phyloP scores from a whole-genome alignment of 2,888 invertebrate species.

The Harpalus rufipes region DNA sequence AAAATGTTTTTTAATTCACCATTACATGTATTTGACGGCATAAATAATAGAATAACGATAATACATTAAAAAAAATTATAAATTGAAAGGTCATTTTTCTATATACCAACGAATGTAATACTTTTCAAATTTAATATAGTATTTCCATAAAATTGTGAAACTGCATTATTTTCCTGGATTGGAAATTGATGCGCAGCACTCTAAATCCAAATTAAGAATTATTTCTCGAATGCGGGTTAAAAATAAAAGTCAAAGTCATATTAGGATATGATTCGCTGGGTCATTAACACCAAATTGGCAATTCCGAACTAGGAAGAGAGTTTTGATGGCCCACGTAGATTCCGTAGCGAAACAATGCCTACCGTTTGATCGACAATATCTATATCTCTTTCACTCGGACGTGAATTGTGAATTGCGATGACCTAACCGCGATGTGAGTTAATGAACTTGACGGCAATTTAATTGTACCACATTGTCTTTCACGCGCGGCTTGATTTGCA shows the following conservation, averaged over 20 bases:
- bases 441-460: conserved; percentile 62
- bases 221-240: background rate
- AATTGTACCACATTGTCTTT: conserved; percentile 52
- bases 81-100: too few species aligned
- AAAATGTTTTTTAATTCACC: too few species aligned
- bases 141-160: background rate
- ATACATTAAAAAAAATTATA: too few species aligned
- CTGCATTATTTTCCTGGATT: background rate
- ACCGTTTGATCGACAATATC: conserved; percentile 56
- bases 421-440: conserved; percentile 53
- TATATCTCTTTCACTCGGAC: conserved; percentile 57
- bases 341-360: conserved; percentile 57
- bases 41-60: too few species aligned
- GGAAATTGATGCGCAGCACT: background rate
- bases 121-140: too few species aligned
- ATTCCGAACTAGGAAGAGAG: conserved; percentile 63
- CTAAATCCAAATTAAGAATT: background rate
- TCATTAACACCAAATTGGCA: conserved; percentile 66
- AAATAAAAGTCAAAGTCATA: background rate
- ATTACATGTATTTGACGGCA: too few species aligned
- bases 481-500: background rate
- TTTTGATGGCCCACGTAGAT: conserved; percentile 58
- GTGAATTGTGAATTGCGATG: conserved; percentile 42
- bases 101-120: too few species aligned
- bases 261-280: conserved; percentile 51